A percentile compares a stretch with the other conserved stretches of the same genome.
These are phyloP conservation scores for Ornithoptera priamus DNA, from an alignment of 2,888 invertebrate genomes.

Conservation along the genomic window DNA sequence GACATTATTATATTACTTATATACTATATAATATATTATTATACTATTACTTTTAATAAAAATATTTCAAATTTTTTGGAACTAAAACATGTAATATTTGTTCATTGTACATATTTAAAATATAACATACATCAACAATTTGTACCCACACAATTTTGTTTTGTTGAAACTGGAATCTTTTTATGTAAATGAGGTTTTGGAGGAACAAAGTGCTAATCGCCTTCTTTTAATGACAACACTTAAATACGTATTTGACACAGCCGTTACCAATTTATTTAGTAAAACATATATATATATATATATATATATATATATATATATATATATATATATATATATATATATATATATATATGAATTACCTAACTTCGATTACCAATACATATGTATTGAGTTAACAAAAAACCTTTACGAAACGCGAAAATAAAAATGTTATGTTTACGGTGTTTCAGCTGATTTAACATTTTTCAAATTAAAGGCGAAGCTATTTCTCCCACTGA, in stretches of 20 bases:
- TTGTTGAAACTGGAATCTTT: neutral
- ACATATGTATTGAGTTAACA: neutral
- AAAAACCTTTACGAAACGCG: neutral
- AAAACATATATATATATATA: neutral
- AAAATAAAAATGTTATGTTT: neutral
- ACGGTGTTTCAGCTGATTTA: neutral
- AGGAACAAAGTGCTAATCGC: neutral
- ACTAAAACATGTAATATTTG: too few species aligned
- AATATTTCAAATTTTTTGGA: too few species aligned
- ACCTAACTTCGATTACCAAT: neutral
- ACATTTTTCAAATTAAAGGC: conserved; percentile 4
- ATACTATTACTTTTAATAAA: too few species aligned
- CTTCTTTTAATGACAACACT: neutral
- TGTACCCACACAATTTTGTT: neutral
- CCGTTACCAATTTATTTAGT: neutral
- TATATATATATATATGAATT: neutral
- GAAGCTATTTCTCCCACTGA: neutral
- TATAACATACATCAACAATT: too few species aligned
- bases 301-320: neutral
- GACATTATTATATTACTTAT: neutral
- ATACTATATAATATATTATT: too few species aligned
- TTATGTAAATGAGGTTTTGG: too few species aligned
- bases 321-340: neutral
- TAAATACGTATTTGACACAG: neutral
- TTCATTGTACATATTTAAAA: too few species aligned